Percentiles rank a stretch among this genome's conserved stretches.
These are phyloP conservation scores for Phacellophora camtschatica DNA, from an alignment of 30 jellyfish, hydroid and myxozoan species.

Conservation along the genomic window DNA sequence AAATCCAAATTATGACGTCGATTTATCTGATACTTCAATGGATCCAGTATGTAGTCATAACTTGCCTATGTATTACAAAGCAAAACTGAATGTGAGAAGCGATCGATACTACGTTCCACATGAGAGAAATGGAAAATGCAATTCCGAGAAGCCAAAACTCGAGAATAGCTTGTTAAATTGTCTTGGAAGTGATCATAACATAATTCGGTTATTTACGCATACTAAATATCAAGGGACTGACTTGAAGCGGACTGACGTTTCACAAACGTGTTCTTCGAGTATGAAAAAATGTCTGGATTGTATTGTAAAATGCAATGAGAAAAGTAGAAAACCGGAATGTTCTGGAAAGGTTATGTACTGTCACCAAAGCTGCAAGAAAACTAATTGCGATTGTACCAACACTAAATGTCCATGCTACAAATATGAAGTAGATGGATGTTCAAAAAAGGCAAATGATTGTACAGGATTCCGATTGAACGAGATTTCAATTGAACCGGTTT, in stretches of 20 bases:
- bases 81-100: background rate
- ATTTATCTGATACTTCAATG: background rate
- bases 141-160: background rate
- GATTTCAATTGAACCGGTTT: slow-evolving; percentile 35
- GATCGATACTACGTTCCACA: slow-evolving; percentile 4
- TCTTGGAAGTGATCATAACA: slow-evolving; percentile 20
- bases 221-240: background rate
- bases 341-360: background rate
- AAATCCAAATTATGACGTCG: slow-evolving; percentile 5
- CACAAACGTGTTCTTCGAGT: background rate
- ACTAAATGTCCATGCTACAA: slow-evolving; percentile 15
- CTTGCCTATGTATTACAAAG: slow-evolving; percentile 36
- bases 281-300: slow-evolving; percentile 33
- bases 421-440: slow-evolving; percentile 16
- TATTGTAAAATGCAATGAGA: background rate
- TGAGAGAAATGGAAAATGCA: background rate
- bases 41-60: slow-evolving; percentile 3
- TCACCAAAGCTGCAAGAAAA: background rate
- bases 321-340: background rate
- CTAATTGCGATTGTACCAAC: slow-evolving; percentile 6
- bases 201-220: slow-evolving; percentile 8
- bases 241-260: background rate
- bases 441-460: background rate
- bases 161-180: slow-evolving; percentile 17
- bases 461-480: background rate